Evolutionary conservation across 2,888 invertebrate species (phyloP).

Genomic region (Andrena praecox): DNA sequence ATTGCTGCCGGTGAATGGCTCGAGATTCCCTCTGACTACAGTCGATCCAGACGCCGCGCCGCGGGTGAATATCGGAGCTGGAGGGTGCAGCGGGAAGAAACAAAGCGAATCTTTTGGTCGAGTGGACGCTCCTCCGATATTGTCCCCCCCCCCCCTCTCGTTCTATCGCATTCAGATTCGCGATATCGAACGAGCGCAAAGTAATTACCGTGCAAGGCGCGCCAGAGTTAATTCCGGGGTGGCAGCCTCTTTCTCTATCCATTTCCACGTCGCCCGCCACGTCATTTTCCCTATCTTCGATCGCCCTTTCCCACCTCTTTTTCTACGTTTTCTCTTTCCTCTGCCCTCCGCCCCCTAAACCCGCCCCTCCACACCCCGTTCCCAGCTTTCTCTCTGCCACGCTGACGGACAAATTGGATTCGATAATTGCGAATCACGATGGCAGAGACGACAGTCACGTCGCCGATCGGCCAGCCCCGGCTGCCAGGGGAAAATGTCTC

Average conservation of each 20-base stretch:
- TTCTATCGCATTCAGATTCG: conserved; percentile 31
- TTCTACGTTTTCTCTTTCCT: conserved; percentile 27
- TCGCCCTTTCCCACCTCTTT: conserved; percentile 23
- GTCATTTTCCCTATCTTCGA: conserved; percentile 62
- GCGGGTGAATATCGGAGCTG: background rate
- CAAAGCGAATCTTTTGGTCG: background rate
- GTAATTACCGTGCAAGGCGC: conserved; percentile 65
- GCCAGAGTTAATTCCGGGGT: conserved; percentile 63
- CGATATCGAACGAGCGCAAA: conserved; percentile 60
- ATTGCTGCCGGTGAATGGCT: conserved; percentile 71
- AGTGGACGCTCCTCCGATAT: background rate
- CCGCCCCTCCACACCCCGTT: background rate
- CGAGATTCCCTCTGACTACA: conserved; percentile 21
- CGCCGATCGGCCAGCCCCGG: conserved; percentile 61
- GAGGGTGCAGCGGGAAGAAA: background rate
- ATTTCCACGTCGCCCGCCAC: conserved; percentile 54
- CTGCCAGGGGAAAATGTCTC: conserved; percentile 44
- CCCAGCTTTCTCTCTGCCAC: conserved; percentile 31
- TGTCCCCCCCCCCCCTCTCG: background rate
- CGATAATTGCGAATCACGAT: conserved; percentile 74
- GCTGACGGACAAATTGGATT: conserved; percentile 73
- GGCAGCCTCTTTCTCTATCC: conserved; percentile 53
- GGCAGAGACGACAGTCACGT: conserved; percentile 68
- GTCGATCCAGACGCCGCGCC: background rate
- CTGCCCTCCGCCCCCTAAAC: background rate